Evolutionary conservation across 2,113 vertebrate genomes (phyloP).

Genomic region (Calypte anna): DNA sequence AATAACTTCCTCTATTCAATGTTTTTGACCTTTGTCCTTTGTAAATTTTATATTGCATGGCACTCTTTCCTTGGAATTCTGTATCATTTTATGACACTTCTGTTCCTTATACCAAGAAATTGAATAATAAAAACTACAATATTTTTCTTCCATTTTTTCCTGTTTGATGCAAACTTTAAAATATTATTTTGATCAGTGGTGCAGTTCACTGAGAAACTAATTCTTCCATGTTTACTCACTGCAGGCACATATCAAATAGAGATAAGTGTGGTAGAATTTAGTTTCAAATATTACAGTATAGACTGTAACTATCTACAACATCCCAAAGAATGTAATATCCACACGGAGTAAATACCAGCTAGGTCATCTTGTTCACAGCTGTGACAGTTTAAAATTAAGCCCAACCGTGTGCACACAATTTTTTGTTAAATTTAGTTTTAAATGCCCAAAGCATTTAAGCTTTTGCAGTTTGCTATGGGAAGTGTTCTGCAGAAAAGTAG

Average conservation of each 20-base stretch:
- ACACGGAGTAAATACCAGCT: background rate
- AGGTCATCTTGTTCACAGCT: background rate
- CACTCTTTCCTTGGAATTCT: background rate
- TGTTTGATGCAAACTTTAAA: background rate
- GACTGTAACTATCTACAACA: background rate
- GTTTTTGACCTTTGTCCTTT: background rate
- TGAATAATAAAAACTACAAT: background rate
- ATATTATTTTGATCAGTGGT: background rate
- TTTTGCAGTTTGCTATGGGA: background rate
- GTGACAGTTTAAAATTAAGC: background rate
- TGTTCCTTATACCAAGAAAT: accelerated
- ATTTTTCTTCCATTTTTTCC: background rate
- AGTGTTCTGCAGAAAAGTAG: background rate
- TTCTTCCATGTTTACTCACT: background rate
- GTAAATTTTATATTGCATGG: background rate
- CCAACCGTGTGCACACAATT: background rate
- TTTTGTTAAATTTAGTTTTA: background rate
- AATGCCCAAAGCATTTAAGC: background rate
- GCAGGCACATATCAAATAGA: background rate
- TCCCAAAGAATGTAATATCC: background rate
- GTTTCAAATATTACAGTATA: background rate
- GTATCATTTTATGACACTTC: background rate
- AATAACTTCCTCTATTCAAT: background rate
- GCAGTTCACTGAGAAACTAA: background rate
- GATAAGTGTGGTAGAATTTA: background rate